Conservation (phyloP, 2,113 vertebrate species). For the Puntigrus tetrazona region DNA sequence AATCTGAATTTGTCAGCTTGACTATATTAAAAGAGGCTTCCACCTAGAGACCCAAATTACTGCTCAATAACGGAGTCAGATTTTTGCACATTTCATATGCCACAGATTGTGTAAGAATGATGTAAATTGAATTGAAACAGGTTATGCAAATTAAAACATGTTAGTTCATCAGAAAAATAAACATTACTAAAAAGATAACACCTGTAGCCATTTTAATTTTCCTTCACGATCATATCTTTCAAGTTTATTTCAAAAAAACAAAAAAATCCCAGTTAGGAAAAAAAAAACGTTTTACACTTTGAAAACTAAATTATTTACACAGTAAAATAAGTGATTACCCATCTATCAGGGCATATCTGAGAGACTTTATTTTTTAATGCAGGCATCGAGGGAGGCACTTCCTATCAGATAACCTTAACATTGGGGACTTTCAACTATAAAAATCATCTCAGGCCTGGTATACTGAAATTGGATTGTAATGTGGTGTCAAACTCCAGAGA, state of each 20-base stretch:
- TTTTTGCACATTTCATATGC: neutral
- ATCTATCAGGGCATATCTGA: neutral
- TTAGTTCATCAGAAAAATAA: constrained; percentile 60
- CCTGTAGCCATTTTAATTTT: constrained; percentile 66
- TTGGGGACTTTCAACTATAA: constrained; percentile 51
- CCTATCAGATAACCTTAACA: constrained; percentile 67
- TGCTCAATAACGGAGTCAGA: neutral
- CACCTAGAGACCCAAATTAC: neutral
- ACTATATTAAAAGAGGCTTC: neutral
- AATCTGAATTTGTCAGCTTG: too few species aligned
- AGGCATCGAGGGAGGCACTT: constrained; percentile 73
- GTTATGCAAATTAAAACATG: neutral
- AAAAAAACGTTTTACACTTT: constrained; percentile 59
- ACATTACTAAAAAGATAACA: constrained; percentile 74
- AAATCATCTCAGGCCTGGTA: neutral
- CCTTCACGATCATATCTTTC: constrained; percentile 66
- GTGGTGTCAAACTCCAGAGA: neutral
- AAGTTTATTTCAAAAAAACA: constrained; percentile 48
- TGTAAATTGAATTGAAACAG: neutral
- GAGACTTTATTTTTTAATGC: constrained; percentile 56
- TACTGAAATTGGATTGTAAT: neutral
- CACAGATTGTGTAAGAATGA: neutral
- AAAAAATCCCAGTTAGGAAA: constrained; percentile 47
- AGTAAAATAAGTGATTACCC: constrained; percentile 41
- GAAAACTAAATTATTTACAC: constrained; percentile 71